Evolutionary conservation across 1,140 invertebrate genomes (phyloP).

Genomic region (Saccostrea echinata): DNA sequence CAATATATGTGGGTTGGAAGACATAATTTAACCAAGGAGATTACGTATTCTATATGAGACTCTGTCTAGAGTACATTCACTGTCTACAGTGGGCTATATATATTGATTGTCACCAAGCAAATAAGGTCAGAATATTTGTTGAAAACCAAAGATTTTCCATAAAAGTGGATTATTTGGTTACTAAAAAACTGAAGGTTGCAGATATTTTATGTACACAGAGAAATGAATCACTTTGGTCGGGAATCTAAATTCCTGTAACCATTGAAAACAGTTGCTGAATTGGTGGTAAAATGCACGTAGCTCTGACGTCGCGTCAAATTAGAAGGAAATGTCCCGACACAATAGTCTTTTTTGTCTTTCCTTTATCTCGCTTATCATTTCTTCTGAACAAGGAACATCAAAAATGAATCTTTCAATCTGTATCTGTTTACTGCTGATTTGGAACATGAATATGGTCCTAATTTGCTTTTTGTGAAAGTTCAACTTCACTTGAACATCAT

Average conservation of each 20-base stretch:
- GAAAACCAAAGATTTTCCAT: neutral
- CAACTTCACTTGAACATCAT: too few relatives aligned
- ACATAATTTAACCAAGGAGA: neutral
- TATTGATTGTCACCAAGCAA: neutral
- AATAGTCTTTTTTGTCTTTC: neutral
- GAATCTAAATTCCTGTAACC: conserved; percentile 15
- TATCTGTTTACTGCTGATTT: too few relatives aligned
- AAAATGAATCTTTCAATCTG: neutral
- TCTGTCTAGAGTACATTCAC: neutral
- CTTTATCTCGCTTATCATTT: neutral
- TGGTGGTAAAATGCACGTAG: conserved; percentile 3
- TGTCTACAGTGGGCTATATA: neutral
- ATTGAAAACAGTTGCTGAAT: neutral
- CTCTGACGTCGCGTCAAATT: neutral
- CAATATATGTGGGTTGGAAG: conserved; percentile 8
- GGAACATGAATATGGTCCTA: too few relatives aligned
- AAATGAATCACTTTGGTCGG: conserved; percentile 10
- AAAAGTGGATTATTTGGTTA: neutral
- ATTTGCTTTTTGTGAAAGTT: too few relatives aligned
- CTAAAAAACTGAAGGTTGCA: neutral
- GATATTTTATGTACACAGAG: conserved; percentile 3
- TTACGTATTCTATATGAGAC: neutral
- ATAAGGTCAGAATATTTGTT: neutral
- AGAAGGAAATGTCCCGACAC: conserved; percentile 16
- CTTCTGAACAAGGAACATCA: neutral